Percentiles rank a stretch among this genome's conserved stretches.
These are phyloP conservation scores for Cebidichthys violaceus DNA, from an alignment of 2,113 vertebrate species.

Conservation along the genomic window DNA sequence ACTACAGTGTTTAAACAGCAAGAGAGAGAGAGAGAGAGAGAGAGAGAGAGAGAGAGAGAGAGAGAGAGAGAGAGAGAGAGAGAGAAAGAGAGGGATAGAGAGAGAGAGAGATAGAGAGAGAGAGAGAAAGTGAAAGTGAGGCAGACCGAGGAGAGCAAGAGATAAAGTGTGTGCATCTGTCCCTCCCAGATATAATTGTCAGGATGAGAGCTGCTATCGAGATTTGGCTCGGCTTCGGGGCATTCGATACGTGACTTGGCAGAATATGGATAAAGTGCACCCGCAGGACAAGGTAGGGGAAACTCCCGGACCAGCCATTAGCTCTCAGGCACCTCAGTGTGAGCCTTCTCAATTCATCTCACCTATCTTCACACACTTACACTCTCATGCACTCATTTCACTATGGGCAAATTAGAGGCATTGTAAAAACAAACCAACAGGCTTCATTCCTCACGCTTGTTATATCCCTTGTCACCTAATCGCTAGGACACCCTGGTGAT, in stretches of 20 bases:
- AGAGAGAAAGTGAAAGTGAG: constrained; percentile 40
- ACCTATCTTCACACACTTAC: constrained; percentile 11
- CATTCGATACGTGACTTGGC: constrained; percentile 94
- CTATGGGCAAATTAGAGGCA: constrained; percentile 9
- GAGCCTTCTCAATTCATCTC: constrained; percentile 27
- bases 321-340: constrained; percentile 11
- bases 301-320: constrained; percentile 47
- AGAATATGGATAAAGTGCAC: constrained; percentile 90
- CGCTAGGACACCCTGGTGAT: background rate
- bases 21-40: constrained; percentile 16
- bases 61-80: background rate
- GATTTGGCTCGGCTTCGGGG: constrained; percentile 96
- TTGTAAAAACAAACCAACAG: background rate
- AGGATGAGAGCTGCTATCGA: constrained; percentile 95
- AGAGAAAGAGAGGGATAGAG: constrained; percentile 14
- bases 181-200: constrained; percentile 93
- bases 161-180: constrained; percentile 74
- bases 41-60: constrained; percentile 9
- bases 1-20: constrained; percentile 19
- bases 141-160: constrained; percentile 43
- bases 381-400: constrained; percentile 15
- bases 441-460: background rate
- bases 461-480: background rate
- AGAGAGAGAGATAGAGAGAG: constrained; percentile 1
- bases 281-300: constrained; percentile 93